These are phyloP conservation scores for Blastomussa wellsi DNA, from an alignment of 92 coral and sea anemone genomes.

Conservation along the genomic window DNA sequence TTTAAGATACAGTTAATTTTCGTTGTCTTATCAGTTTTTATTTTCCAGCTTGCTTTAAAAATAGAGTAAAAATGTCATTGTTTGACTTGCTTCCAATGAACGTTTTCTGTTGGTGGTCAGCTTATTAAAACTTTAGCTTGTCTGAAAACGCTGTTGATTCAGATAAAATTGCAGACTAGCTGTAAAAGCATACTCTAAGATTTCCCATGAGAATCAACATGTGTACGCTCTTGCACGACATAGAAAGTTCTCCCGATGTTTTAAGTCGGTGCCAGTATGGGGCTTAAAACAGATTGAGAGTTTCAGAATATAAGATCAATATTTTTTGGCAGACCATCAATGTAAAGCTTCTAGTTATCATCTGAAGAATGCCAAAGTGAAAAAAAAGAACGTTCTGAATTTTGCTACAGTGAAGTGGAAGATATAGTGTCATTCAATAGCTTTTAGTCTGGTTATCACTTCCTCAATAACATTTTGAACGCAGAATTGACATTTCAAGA, in stretches of 20 bases:
- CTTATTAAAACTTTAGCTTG: not conserved
- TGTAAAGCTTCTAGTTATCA: not conserved
- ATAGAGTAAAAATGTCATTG: not conserved
- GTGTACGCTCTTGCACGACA: not conserved
- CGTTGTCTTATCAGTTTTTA: not conserved
- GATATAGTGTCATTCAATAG: not conserved
- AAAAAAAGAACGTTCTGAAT: not conserved
- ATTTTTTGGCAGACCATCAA: not conserved
- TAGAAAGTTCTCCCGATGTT: not conserved
- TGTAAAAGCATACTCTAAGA: not conserved
- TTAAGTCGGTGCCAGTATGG: not conserved
- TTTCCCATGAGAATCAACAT: slow-evolving; percentile 6
- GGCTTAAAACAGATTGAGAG: not conserved
- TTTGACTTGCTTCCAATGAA: not conserved
- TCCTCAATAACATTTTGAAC: not conserved
- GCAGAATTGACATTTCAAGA: not conserved
- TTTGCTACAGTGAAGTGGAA: too few relatives aligned
- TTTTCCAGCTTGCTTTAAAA: not conserved
- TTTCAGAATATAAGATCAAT: not conserved
- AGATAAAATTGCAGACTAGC: not conserved
- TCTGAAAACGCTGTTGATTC: not conserved
- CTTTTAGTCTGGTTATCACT: not conserved
- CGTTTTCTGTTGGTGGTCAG: not conserved
- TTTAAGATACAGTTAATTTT: not conserved
- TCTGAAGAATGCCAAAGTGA: not conserved